Evolutionary conservation across 1,140 invertebrate genomes (phyloP), one percentile per base, ranked within the genome.

Genomic region (Diachasmimorpha longicaudata): DNA sequence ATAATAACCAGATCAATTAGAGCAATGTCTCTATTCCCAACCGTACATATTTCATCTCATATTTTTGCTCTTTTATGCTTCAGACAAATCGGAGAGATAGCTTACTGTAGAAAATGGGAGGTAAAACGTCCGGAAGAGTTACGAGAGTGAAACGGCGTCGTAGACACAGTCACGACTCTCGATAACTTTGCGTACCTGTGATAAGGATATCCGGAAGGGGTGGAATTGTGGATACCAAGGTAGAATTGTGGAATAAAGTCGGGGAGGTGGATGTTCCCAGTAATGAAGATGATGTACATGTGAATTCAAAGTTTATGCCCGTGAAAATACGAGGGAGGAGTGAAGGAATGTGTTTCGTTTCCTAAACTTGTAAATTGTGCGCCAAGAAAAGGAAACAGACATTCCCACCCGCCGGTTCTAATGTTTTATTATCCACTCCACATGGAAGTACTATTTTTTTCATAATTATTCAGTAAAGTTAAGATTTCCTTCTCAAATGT

Each of bases 1-100:
- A 31, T 31, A 42, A 42, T 13, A n/a, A n/a, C 11, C 19, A 16
- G 16, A 52, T 19, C 48, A 52, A 52, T 52, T 52, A 52, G 48
- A 10, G 2, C 16, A 4, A 52, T 19, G 48, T 52, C n/a, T 42
- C 39, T 13, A 52, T 16, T 16, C n/a, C 9, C 39, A 13, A 52
- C 14, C 48, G n/a, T 52, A 52, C n/a, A 52, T 52, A 19, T 19
- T 19, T 52, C 48, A 52, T 52, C 48, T 52, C 48, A 19, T 52
- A 52, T 52, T 52, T 52, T 52, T 52, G 14, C 48, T 14, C 48
- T 52, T 16, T 52, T 52, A 52, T 52, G 19, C 14, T 52, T 52
- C 11, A 52, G 83, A 84, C 84, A 84, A 85, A 84, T 85, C 79
- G 83, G 74, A 74, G 76, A 79, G 84, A 82, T 83, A 79, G 82